Base-by-base conservation (phyloP, 35 echinoderm and acorn worm species). In the Anneissia japonica region DNA sequence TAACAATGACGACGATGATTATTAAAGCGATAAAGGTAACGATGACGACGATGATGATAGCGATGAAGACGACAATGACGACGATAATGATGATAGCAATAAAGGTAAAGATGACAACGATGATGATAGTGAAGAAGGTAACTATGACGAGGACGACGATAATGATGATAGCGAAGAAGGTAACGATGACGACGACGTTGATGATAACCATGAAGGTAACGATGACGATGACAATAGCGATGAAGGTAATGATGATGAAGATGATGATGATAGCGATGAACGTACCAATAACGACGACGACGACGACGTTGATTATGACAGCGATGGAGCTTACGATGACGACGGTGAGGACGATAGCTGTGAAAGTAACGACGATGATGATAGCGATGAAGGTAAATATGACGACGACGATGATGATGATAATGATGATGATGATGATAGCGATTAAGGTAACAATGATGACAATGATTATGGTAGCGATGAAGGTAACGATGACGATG, bases 261-360 rank as follows among this genome's bases (percentile, higher is more conserved):
- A 43, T 14, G 40, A 43, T 43, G 40, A 43, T 43, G 51, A 64
- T 2, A 64, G 2, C 21, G 21, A 64, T 23, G 26, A 23, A 2
- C 10, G 51, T 23, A 46, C 34, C 72, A 46, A 88, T 88, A 46
- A 84, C 84, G 79, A 81, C 40, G 40, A 30, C 36, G 33, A 86
- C 75, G 79, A 81, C 35, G 32, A 34, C 21, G 21, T 2, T 23
- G 51, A 26, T 64, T 9, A 26, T 23, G 51, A 64, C 21, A 64
- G 51, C 21, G 40, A 43, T 43, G n/a, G n/a, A n/a, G 40, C 4
- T 43, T 4, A 43, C 40, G 40, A 43, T 14, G 14, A 14, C 14
- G 51, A 23, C 21, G 51, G 19, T 23, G 51, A 64, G 10, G 21
- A 26, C 26, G 21, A 64, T 64, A 23, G 19, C 21, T 9, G 19